These are phyloP conservation scores for Meloidogyne hapla DNA, from an alignment of 1,140 invertebrate genomes.

Conservation along the genomic window DNA sequence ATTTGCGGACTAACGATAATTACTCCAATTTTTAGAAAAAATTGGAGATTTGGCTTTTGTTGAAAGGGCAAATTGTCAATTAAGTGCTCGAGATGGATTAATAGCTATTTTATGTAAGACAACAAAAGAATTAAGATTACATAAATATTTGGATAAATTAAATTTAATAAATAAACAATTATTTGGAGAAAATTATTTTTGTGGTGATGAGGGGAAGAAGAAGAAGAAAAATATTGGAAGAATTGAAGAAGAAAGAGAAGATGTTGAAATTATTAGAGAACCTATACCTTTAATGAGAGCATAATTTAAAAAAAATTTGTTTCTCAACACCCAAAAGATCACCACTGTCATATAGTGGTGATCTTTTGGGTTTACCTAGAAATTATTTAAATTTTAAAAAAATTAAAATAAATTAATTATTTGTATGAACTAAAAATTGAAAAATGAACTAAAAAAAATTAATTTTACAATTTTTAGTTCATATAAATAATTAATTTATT, in stretches of 20 bases:
- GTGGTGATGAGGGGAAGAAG: background rate
- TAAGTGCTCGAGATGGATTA: slow-evolving; percentile 32
- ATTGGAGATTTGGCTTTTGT: slow-evolving; percentile 33
- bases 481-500: no score
- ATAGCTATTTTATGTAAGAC: slow-evolving; percentile 28
- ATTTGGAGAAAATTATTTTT: background rate
- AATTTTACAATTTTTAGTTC: no score
- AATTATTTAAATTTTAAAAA: no score
- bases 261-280: slow-evolving; percentile 1
- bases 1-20: no score
- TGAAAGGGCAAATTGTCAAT: slow-evolving; percentile 33
- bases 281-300: background rate
- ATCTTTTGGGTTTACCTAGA: no score
- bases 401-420: no score
- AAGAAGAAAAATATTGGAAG: background rate
- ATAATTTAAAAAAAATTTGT: background rate
- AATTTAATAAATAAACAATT: slow-evolving; percentile 32
- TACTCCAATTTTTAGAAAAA: slow-evolving; percentile 27
- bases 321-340: no score
- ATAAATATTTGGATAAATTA: slow-evolving; percentile 24
- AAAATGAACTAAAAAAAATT: no score
- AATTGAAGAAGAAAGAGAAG: background rate
- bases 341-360: no score
- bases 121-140: slow-evolving; percentile 28
- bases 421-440: no score